A percentile compares a stretch with the other conserved stretches of the same genome.
Evolutionary conservation across 2,888 invertebrate species (phyloP).

Genomic region (Agonopterix alstromeriana): DNA sequence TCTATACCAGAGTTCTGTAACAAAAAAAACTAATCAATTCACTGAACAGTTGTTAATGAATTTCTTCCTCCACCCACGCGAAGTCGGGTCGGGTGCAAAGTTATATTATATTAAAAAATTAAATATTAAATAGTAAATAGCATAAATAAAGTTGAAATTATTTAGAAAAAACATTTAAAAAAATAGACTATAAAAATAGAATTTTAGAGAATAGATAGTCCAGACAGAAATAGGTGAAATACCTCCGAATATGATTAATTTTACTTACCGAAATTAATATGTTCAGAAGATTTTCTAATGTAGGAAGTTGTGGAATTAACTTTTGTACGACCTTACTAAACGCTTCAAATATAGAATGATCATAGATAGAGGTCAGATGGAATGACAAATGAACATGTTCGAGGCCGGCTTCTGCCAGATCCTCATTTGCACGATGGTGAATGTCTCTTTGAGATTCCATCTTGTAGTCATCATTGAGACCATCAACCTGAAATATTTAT

Average conservation of each 20-base stretch:
- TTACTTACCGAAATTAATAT: constrained; percentile 95
- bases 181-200: too few species aligned
- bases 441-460: constrained; percentile 99
- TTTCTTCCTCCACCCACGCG: background rate
- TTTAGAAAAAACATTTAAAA: too few species aligned
- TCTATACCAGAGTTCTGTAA: constrained; percentile 98
- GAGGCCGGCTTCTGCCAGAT: constrained; percentile 90
- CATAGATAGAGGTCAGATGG: constrained; percentile 99
- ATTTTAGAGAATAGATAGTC: too few species aligned
- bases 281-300: constrained; percentile 97
- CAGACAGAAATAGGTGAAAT: too few species aligned
- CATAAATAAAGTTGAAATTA: too few species aligned
- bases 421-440: constrained; percentile 97
- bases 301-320: constrained; percentile 97
- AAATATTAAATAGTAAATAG: too few species aligned
- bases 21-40: constrained; percentile 16
- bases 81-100: background rate
- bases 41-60: background rate
- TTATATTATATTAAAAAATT: too few species aligned
- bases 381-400: constrained; percentile 95
- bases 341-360: constrained; percentile 99
- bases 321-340: constrained; percentile 99
- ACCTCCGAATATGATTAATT: too few species aligned
- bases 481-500: constrained; percentile 84
- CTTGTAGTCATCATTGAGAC: constrained; percentile 98